Base-by-base conservation (phyloP, 2,888 invertebrate species). In the Phortica magna region DNA sequence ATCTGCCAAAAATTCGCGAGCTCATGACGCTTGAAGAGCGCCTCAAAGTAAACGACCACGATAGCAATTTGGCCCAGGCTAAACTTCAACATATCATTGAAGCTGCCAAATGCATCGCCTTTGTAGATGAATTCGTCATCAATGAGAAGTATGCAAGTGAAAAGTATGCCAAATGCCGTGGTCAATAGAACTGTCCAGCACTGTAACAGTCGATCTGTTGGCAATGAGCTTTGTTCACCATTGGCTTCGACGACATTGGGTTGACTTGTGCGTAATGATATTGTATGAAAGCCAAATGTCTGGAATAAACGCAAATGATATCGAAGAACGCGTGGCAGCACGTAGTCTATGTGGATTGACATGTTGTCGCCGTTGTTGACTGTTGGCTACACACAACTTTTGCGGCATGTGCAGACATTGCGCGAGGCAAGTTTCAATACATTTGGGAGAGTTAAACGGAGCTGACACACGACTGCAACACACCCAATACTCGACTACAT, bases 81-180 rank as follows among this genome's bases (percentile, higher is more conserved):
- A 4, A 83, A 78, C 41, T 90, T 89, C 0, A 91, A n/a, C 0
- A 61, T 77, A 77, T 91, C 90, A 61, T 86, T 89, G 53, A 85
- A 88, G 1, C 74, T 77, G 0, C 85, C 83, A 43, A 91, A 88
- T 0, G 12, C 7, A 71, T 90, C 89, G 0, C 73, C 82, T 0
- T 5, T 42, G 42, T 80, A 84, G 0, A 91, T 79, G 59, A 81
- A 85, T 1, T 81, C 81, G 1, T 88, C 81, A 3, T 76, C 67
- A 43, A 68, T 19, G 64, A 82, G 83, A 17, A 76, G 41, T 9
- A 88, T 48, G 17, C 87, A 80, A n/a, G 78, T 57, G 7, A 73
- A 41, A 5, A 82, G 1, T 0, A 39, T 41, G 19, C 82, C 84
- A 2, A 83, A 84, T 12, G 42, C 53, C 6, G 71, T 3, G 10